Base-by-base conservation (phyloP, 2,888 invertebrate genomes). In the Neria commutata region DNA sequence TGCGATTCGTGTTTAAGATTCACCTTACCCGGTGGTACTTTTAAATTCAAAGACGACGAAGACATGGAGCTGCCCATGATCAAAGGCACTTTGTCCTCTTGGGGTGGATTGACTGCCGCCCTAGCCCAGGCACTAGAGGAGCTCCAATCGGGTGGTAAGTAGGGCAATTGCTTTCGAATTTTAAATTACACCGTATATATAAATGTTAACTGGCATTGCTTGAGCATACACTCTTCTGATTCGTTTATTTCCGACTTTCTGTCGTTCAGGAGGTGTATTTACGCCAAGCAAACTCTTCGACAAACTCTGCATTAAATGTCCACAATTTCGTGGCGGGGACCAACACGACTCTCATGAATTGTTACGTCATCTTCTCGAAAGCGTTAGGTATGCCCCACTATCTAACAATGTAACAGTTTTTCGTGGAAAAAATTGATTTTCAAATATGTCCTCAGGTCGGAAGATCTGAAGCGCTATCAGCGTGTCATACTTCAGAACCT, bases 261-360 rank as follows among this genome's bases (percentile, higher is more conserved):
- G n/a, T n/a, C n/a, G n/a, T n/a, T 69, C 79, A 83, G 89, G 88
- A 2, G 86, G 88, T 14, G 87, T 89, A 19, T 88, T 85, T 66
- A 87, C 84, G 21, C 91, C 91, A 0, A 80, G 85, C 23, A 85
- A 86, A 72, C 82, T 92, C 48, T 84, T 91, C 25, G 84, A 85
- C 1, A 86, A 86, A 59, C 83, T 91, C 21, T 88, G 87, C 58
- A 84, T 82, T 66, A 89, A 89, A 68, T 85, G 89, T 75, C 91
- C 92, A 0, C 91, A 95, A 78, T 98, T 97, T 80, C 91, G 91
- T 53, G 95, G 95, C 10, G 95, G 92, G 2, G 93, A 95, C 71
- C 98, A 99, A 76, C 98, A 99, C 75, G 98, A 99, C 79, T 90
- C 98, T 0, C 98, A 99, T 74, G 98, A 99, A 80, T 83, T 98